Evolutionary conservation across 2,113 vertebrate genomes (phyloP), one percentile per base, ranked within the genome.

Genomic region (Sinocyclocheilus maitianheensis): DNA sequence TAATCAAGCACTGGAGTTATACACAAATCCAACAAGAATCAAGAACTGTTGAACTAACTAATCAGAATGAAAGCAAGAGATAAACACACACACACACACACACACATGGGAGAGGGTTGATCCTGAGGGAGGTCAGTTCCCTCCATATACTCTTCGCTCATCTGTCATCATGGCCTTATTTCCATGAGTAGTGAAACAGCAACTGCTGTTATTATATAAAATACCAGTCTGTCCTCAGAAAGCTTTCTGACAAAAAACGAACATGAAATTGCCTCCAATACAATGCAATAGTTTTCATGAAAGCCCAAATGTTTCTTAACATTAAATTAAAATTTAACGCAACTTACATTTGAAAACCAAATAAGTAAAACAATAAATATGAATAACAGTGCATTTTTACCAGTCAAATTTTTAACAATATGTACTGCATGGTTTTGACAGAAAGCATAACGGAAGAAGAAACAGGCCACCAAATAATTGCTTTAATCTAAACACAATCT

Each of bases 121-220:
- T 83, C 65, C 60, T 77, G 62, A 40, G 84, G 72, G 86, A 30
- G 40, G 58, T 58, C 14, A 16, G 34, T 58, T 34, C 60, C 62
- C 84, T 69, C 75, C 67, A 20, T 22, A 72, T 30, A 63, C 55
- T 69, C 74, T 84, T 51, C 78, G 26, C 87, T 87, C 63, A 62
- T 89, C 90, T 88, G 80, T 90, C 90, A 90, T 18, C 85, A 63
- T 84, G 85, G 85, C 87, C 88, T 89, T 82, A 89, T 89, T 88
- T 89, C 60, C 75, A 77, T 34, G 51, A 65, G n/a, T 51, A 58
- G 24, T 40, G 34, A 78, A 58, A 75, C 58, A 48, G 46, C 46
- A 67, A 37, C 85, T 77, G 67, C 75, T 78, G 65, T 30, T 84
- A 22, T 53, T 55, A 8, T 34, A 67, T 40, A 71, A 87, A 80